These are phyloP conservation scores for Drosophila paramelanica DNA, from an alignment of 2,888 invertebrate species.

Conservation along the genomic window DNA sequence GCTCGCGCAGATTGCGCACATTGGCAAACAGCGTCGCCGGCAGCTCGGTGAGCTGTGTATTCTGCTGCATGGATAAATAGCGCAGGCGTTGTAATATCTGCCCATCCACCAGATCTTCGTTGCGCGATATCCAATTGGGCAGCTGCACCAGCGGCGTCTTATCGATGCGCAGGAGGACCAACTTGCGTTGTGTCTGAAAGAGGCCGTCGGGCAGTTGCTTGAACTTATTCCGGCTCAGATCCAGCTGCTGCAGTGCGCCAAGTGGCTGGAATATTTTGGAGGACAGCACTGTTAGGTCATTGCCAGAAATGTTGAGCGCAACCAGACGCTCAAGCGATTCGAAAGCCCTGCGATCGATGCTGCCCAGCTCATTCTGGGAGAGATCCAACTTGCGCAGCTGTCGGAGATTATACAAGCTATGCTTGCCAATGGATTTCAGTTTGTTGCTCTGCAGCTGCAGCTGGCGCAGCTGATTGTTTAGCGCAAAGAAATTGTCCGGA, in stretches of 20 bases:
- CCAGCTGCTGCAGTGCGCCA: constrained; percentile 86
- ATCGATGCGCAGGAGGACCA: constrained; percentile 88
- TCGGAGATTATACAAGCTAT: constrained; percentile 90
- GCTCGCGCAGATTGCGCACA: constrained; percentile 87
- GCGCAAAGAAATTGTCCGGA: constrained; percentile 91
- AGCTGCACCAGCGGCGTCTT: constrained; percentile 89
- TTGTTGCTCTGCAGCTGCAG: constrained; percentile 77
- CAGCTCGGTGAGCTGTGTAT: constrained; percentile 87
- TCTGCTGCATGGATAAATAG: constrained; percentile 88
- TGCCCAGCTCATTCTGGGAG: constrained; percentile 87
- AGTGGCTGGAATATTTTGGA: constrained; percentile 85
- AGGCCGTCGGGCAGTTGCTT: constrained; percentile 87
- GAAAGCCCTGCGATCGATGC: constrained; percentile 88
- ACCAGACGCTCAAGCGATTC: constrained; percentile 88
- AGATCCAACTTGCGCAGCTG: constrained; percentile 89
- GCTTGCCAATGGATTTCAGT: constrained; percentile 83
- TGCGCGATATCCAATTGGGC: constrained; percentile 85
- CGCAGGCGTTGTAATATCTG: constrained; percentile 87
- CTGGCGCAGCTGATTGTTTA: constrained; percentile 86
- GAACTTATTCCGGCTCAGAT: constrained; percentile 87
- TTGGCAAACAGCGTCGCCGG: constrained; percentile 88
- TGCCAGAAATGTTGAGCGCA: constrained; percentile 87
- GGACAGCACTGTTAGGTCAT: constrained; percentile 85
- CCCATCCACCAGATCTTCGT: constrained; percentile 82
- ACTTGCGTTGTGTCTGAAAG: constrained; percentile 88